phyloP scores from a whole-genome alignment of 2,888 invertebrate species.

The Volucella inflata region DNA sequence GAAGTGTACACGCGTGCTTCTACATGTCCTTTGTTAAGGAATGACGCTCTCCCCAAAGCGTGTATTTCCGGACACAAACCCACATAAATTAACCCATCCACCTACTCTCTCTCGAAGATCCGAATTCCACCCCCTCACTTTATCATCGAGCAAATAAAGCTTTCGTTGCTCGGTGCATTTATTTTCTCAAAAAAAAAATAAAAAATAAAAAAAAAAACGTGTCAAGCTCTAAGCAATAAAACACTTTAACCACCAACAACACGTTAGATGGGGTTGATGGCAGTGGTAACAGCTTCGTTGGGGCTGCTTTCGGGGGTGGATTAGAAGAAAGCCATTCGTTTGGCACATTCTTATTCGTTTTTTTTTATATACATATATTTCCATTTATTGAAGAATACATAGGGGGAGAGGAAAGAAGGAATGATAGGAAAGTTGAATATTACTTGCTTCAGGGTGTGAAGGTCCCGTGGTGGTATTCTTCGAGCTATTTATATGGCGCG shows the following conservation, averaged over 20 bases:
- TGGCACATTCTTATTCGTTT: not conserved
- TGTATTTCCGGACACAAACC: too few relatives aligned
- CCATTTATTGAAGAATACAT: not conserved
- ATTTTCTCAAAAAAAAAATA: too few relatives aligned
- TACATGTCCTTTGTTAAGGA: too few relatives aligned
- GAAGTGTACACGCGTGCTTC: too few relatives aligned
- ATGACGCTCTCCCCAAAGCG: too few relatives aligned
- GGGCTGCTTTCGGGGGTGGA: not conserved
- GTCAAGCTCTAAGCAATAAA: slow-evolving; percentile 39
- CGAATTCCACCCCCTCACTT: not conserved
- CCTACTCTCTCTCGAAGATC: not conserved
- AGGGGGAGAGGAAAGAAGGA: too few relatives aligned
- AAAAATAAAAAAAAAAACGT: slow-evolving; percentile 23
- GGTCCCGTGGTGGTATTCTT: slow-evolving; percentile 25
- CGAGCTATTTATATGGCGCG: slow-evolving; percentile 19
- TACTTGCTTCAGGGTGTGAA: slow-evolving; percentile 26
- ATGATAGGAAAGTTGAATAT: too few relatives aligned
- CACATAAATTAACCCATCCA: too few relatives aligned
- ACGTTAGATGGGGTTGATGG: slow-evolving; percentile 16
- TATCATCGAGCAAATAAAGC: slow-evolving; percentile 4
- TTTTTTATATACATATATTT: not conserved
- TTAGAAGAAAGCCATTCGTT: slow-evolving; percentile 6
- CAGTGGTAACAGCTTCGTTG: not conserved
- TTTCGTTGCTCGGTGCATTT: slow-evolving; percentile 20
- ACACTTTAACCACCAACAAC: slow-evolving; percentile 29